A percentile compares a stretch with the other conserved stretches of the same genome.
Evolutionary conservation across 2,888 invertebrate species (phyloP).

Genomic region (Athalia rosae): DNA sequence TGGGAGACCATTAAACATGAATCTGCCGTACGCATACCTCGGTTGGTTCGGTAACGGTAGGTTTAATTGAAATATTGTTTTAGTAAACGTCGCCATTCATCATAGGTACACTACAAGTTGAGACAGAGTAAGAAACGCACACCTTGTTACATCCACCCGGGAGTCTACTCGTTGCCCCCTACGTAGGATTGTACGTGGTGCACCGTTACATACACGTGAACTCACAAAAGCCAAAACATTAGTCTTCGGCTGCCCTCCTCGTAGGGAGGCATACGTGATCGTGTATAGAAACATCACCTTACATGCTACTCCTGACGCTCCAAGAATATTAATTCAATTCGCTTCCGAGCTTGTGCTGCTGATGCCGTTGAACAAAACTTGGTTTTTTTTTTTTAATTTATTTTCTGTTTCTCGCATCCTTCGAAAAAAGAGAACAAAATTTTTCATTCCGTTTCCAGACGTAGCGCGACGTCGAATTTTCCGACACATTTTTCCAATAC

Average conservation of each 20-base stretch:
- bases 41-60: slow-evolving; percentile 55
- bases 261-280: slow-evolving; percentile 39
- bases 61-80: slow-evolving; percentile 65
- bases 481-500: no score
- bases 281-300: slow-evolving; percentile 44
- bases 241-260: slow-evolving; percentile 53
- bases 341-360: slow-evolving; percentile 35
- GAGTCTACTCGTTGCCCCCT: background rate
- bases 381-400: background rate
- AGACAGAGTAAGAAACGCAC: slow-evolving; percentile 54
- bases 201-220: slow-evolving; percentile 42
- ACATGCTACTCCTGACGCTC: slow-evolving; percentile 51
- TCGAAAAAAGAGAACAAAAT: background rate
- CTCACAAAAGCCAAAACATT: slow-evolving; percentile 58
- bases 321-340: slow-evolving; percentile 59
- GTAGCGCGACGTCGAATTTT: background rate
- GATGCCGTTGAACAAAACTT: background rate
- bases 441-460: background rate
- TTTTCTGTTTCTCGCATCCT: background rate
- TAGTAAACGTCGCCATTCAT: slow-evolving; percentile 62
- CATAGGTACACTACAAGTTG: slow-evolving; percentile 53
- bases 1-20: no score
- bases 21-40: no score
- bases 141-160: slow-evolving; percentile 26
- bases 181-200: background rate